Evolutionary conservation across 2,797 vertebrate genomes (phyloP).

Genomic region (Lacerta agilis): DNA sequence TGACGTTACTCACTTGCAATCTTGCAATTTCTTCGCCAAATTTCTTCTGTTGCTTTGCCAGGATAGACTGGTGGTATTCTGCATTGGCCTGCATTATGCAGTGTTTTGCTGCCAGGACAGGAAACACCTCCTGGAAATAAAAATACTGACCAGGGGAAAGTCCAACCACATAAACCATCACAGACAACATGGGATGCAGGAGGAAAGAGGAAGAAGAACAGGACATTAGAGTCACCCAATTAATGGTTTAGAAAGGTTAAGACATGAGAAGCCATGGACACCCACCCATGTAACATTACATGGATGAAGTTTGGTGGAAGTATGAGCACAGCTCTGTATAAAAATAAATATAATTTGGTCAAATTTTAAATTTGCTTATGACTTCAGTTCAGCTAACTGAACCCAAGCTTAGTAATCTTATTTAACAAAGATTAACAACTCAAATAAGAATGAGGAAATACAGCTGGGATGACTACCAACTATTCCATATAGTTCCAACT

Average conservation of each 20-base stretch:
- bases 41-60: slow-evolving; percentile 96
- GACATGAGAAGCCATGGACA: slow-evolving; percentile 68
- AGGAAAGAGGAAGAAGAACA: slow-evolving; percentile 84
- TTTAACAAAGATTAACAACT: slow-evolving; percentile 61
- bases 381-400: slow-evolving; percentile 43
- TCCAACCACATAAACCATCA: slow-evolving; percentile 87
- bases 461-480: slow-evolving; percentile 46
- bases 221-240: slow-evolving; percentile 81
- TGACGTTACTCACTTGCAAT: slow-evolving; percentile 86
- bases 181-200: slow-evolving; percentile 85
- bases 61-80: slow-evolving; percentile 91
- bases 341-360: slow-evolving; percentile 4
- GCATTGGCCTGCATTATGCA: slow-evolving; percentile 98
- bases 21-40: slow-evolving; percentile 98
- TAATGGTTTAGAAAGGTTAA: slow-evolving; percentile 79
- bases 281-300: slow-evolving; percentile 57
- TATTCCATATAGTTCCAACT: slow-evolving; percentile 10
- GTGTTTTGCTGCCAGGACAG: slow-evolving; percentile 96
- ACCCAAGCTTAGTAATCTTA: slow-evolving; percentile 67
- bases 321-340: slow-evolving; percentile 35
- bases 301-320: slow-evolving; percentile 53
- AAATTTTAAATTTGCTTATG: slow-evolving; percentile 1
- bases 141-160: slow-evolving; percentile 99
- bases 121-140: slow-evolving; percentile 99
- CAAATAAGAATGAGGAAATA: slow-evolving; percentile 67